phyloP scores from a whole-genome alignment of 2,113 vertebrate species.

The Hypomesus transpacificus region DNA sequence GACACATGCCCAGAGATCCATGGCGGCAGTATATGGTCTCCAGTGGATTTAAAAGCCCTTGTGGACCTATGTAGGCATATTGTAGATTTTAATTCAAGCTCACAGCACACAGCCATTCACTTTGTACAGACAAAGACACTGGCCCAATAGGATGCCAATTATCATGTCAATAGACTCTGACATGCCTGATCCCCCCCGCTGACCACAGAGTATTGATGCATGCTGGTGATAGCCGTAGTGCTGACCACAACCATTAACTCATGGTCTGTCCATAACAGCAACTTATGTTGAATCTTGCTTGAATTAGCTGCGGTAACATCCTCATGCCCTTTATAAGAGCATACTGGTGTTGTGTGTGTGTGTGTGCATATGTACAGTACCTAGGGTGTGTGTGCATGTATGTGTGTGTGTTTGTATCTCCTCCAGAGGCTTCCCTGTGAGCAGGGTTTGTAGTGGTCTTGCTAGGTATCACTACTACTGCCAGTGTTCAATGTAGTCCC shows the following conservation, averaged over 20 bases:
- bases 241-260: constrained; percentile 5
- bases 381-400: neutral
- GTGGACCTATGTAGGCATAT: neutral
- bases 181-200: neutral
- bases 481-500: constrained; percentile 5
- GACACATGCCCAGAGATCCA: no score
- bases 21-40: no score
- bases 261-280: neutral
- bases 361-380: neutral
- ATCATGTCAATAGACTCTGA: neutral
- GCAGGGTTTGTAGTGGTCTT: neutral
- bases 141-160: neutral
- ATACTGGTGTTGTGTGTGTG: neutral
- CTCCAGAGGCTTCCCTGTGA: constrained; percentile 5
- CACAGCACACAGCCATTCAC: no score
- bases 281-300: neutral
- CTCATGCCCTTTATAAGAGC: neutral
- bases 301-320: constrained; percentile 1
- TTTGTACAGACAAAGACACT: neutral
- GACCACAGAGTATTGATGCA: constrained; percentile 1
- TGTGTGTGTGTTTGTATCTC: neutral
- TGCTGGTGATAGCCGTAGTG: neutral
- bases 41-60: no score
- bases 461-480: constrained; percentile 7
- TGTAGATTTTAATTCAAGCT: no score